Base-by-base conservation (phyloP, 2,113 vertebrate genomes). In the Thalassoma bifasciatum region DNA sequence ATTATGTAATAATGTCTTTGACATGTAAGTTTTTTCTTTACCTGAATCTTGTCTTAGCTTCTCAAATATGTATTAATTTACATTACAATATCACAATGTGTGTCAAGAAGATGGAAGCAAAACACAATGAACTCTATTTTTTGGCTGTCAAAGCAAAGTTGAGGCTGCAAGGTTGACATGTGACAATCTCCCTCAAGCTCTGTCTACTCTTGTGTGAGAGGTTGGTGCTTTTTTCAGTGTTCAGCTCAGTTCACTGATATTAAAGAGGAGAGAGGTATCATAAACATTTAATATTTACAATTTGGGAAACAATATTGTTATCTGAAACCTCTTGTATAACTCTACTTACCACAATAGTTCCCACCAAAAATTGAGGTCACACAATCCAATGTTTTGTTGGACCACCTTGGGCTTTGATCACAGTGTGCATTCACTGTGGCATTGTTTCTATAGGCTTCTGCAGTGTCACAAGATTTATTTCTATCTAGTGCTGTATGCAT, bases 111-210 rank as follows among this genome's bases (percentile, higher is more conserved):
- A 21, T 40, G 51, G 8, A 58, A 26, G 37, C 16, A 56, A 24
- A 53, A 80, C 3, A 36, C 23, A 42, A 19, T 52, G 24, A 38
- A 50, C 17, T 68, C 1, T 83, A 70, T 74, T 68, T 51, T 56
- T 46, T 49, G n/a, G 26, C 65, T 78, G 81, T 85, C 81, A 76
- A 59, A 82, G 49, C 72, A 63, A 40, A 75, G 64, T 46, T 37
- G 49, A 76, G 34, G 66, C 40, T 85, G 54, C 72, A 79, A 76
- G 84, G 73, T 76, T 81, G 84, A 91, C 74, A 51, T 78, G 44
- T 83, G 80, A 84, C 81, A 77, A 42, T 19, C 40, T 70, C 60
- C 83, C 83, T 36, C 52, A 54, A 82, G 84, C 67, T 58, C 64
- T 69, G 69, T 77, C 86, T 68, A 30, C 63, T 82, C 61, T 70